Evolutionary conservation across 2,797 vertebrate genomes (phyloP).

Genomic region (Harpagifer antarcticus): DNA sequence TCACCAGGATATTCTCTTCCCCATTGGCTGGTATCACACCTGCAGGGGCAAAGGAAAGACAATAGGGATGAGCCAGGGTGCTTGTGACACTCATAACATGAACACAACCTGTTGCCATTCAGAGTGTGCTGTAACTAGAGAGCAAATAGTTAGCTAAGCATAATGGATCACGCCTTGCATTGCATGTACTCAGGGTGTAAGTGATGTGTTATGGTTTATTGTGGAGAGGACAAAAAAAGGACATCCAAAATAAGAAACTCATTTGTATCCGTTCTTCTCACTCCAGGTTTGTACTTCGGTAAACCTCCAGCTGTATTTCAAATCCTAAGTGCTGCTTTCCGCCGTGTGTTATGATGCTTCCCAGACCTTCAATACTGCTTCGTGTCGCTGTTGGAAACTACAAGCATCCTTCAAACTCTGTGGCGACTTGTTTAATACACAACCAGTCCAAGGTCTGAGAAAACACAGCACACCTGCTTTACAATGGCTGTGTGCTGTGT

Average conservation of each 20-base stretch:
- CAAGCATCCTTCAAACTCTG: constrained; percentile 50
- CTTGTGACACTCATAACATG: not conserved
- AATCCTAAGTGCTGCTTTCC: constrained; percentile 51
- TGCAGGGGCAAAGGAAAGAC: constrained; percentile 56
- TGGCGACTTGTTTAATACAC: constrained; percentile 49
- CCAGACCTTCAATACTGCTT: constrained; percentile 60
- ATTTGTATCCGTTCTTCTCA: constrained; percentile 41
- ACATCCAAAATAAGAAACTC: constrained; percentile 37
- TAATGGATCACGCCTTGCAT: too few relatives aligned
- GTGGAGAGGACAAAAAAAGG: not conserved
- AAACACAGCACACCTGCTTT: constrained; percentile 44
- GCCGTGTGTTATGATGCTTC: constrained; percentile 63
- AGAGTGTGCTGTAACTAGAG: not conserved
- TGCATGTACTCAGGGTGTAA: not conserved
- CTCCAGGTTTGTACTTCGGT: constrained; percentile 12
- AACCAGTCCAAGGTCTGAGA: constrained; percentile 39
- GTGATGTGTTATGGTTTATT: not conserved
- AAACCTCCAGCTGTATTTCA: constrained; percentile 27
- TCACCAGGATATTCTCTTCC: constrained; percentile 82
- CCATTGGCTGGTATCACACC: constrained; percentile 92
- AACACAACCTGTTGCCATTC: not conserved
- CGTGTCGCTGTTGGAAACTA: constrained; percentile 36
- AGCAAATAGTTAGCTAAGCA: not conserved
- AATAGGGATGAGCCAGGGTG: too few relatives aligned
- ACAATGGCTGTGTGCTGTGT: not conserved